Conservation (phyloP, 2,888 invertebrate genomes). For the Anaspis maculata region DNA sequence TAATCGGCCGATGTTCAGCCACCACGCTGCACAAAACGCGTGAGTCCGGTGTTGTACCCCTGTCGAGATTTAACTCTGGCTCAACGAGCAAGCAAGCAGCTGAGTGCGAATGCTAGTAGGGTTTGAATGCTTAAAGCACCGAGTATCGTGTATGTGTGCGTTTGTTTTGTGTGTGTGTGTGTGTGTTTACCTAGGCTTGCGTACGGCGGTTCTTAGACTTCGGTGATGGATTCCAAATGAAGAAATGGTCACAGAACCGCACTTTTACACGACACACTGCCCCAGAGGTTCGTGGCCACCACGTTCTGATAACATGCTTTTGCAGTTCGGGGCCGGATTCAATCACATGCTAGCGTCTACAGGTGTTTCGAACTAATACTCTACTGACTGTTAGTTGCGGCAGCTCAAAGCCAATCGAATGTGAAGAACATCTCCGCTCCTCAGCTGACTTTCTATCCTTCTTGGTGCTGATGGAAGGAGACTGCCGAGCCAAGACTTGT, state of each 20-base stretch:
- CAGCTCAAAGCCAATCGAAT: slow-evolving; percentile 37
- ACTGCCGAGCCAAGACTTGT: slow-evolving; percentile 17
- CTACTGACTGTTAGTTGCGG: slow-evolving; percentile 43
- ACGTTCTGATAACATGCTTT: slow-evolving; percentile 33
- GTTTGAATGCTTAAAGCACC: no score
- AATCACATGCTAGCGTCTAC: slow-evolving; percentile 45
- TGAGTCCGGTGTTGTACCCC: no score
- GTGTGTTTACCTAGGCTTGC: no score
- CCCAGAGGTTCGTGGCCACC: slow-evolving; percentile 33
- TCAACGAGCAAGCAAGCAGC: no score
- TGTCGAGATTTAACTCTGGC: no score
- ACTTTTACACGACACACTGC: slow-evolving; percentile 38
- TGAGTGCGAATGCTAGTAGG: slow-evolving; percentile 31
- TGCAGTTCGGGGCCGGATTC: slow-evolving; percentile 28
- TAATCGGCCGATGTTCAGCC: slow-evolving; percentile 40
- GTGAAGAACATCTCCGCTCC: slow-evolving; percentile 18
- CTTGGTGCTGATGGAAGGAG: slow-evolving; percentile 20
- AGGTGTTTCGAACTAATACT: slow-evolving; percentile 45
- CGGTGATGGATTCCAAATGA: slow-evolving; percentile 1
- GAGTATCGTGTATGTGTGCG: no score
- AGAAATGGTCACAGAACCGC: slow-evolving; percentile 21
- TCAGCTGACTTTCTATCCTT: slow-evolving; percentile 12
- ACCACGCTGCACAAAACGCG: no score
- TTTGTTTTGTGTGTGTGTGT: no score
- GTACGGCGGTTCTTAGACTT: no score